Conservation (phyloP, 1,140 invertebrate species). For the Rhopalosiphum padi region DNA sequence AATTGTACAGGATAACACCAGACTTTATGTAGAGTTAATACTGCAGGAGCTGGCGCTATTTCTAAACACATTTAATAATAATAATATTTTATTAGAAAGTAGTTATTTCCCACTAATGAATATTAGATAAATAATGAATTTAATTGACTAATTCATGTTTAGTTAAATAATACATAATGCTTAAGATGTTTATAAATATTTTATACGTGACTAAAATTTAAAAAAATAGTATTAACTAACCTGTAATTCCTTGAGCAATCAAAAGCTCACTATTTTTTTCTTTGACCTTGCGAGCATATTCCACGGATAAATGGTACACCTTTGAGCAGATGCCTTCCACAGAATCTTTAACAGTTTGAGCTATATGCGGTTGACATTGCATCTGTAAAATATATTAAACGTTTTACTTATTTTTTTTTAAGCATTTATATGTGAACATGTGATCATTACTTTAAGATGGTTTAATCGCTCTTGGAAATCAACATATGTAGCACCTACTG, state of each 20-base stretch:
- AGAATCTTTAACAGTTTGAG: conserved; percentile 90
- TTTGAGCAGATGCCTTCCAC: conserved; percentile 96
- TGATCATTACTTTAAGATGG: conserved; percentile 70
- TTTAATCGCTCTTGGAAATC: conserved; percentile 86
- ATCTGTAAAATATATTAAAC: conserved; percentile 67
- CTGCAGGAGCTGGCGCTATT: conserved; percentile 70
- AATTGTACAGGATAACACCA: conserved; percentile 96
- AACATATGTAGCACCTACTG: conserved; percentile 94
- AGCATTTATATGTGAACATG: too few species aligned
- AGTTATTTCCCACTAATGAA: too few species aligned
- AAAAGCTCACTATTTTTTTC: conserved; percentile 86
- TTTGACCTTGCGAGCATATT: conserved; percentile 88
- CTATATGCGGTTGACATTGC: conserved; percentile 93
- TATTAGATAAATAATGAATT: too few species aligned
- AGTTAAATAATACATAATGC: too few species aligned
- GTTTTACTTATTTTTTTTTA: not conserved
- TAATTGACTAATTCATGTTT: not conserved
- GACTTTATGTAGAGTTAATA: conserved; percentile 80
- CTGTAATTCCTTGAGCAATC: conserved; percentile 83
- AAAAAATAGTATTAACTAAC: conserved; percentile 61
- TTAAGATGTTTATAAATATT: too few species aligned
- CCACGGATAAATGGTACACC: conserved; percentile 90
- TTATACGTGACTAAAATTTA: not conserved
- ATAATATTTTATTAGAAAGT: not conserved
- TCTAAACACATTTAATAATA: conserved; percentile 65